A percentile compares a stretch with the other conserved stretches of the same genome.
These are phyloP conservation scores for Torymus tubicola DNA, from an alignment of 2,888 invertebrate genomes.

Conservation along the genomic window DNA sequence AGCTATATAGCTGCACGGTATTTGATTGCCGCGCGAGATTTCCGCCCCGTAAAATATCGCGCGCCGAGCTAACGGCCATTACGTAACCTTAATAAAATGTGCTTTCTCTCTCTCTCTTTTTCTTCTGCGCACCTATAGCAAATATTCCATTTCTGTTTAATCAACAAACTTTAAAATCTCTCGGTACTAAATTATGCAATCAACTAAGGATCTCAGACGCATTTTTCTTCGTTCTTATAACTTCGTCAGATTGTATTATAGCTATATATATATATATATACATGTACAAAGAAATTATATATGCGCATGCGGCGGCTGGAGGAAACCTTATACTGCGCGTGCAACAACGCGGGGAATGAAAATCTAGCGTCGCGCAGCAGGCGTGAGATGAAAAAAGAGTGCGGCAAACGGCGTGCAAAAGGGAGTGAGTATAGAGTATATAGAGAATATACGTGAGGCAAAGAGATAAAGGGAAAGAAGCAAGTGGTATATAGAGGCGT, in stretches of 20 bases:
- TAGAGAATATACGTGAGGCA: slow-evolving; percentile 21
- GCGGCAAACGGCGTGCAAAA: too few species aligned
- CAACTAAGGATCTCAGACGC: slow-evolving; percentile 2
- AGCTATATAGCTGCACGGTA: too few species aligned
- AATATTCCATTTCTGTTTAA: slow-evolving; percentile 30
- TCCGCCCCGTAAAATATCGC: slow-evolving; percentile 4
- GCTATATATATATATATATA: too few species aligned
- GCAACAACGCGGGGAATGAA: too few species aligned
- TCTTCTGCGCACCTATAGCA: background rate
- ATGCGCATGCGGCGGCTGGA: too few species aligned
- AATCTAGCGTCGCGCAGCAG: too few species aligned
- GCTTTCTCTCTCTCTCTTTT: background rate
- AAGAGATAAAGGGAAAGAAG: slow-evolving; percentile 30
- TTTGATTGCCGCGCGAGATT: background rate
- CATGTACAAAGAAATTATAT: too few species aligned
- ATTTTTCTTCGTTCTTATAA: too few species aligned
- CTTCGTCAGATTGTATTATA: too few species aligned
- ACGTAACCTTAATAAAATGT: slow-evolving; percentile 14
- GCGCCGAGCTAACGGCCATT: slow-evolving; percentile 1
- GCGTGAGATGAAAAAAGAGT: too few species aligned
- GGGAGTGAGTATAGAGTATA: background rate
- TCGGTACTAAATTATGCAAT: slow-evolving; percentile 30
- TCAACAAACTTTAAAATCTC: slow-evolving; percentile 22
- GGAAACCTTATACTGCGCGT: too few species aligned
- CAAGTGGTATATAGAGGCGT: slow-evolving; percentile 6